Evolutionary conservation across 2,888 invertebrate species (phyloP).

Genomic region (Caenorhabditis macrosperma): DNA sequence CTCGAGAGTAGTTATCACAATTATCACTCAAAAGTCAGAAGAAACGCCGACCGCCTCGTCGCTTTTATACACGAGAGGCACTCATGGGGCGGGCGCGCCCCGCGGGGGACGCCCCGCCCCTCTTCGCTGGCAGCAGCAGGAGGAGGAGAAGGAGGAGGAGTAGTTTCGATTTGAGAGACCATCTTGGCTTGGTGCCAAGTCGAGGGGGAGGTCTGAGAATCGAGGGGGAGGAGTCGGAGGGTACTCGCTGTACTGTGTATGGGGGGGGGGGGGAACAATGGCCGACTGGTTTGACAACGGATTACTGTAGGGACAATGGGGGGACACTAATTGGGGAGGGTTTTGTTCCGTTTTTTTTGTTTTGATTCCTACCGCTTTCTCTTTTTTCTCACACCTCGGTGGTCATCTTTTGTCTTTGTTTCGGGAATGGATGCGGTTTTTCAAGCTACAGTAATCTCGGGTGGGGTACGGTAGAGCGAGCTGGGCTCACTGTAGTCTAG

Average conservation of each 20-base stretch:
- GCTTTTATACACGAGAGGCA: slow-evolving; percentile 32
- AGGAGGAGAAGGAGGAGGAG: too few relatives aligned
- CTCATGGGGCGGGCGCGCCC: slow-evolving; percentile 18
- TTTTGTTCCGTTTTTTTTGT: too few relatives aligned
- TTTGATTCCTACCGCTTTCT: too few relatives aligned
- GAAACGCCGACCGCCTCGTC: neutral
- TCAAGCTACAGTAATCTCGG: too few relatives aligned
- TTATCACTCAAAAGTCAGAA: slow-evolving; percentile 10
- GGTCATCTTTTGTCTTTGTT: neutral
- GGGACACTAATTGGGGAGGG: neutral
- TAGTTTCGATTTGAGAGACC: slow-evolving; percentile 45
- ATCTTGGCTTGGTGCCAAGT: slow-evolving; percentile 52
- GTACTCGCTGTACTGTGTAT: slow-evolving; percentile 31
- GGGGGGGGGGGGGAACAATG: slow-evolving; percentile 11
- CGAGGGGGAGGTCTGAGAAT: slow-evolving; percentile 6
- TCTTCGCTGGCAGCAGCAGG: slow-evolving; percentile 6
- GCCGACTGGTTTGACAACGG: slow-evolving; percentile 15
- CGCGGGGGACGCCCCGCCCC: neutral
- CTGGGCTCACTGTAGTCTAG: too few relatives aligned
- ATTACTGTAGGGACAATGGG: neutral
- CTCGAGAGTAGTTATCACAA: neutral
- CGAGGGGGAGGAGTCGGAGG: neutral
- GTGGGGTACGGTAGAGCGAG: too few relatives aligned
- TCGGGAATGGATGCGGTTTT: too few relatives aligned
- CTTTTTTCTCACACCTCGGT: neutral